Conservation (phyloP, 2,113 vertebrate genomes). For the Calidris pugnax region DNA sequence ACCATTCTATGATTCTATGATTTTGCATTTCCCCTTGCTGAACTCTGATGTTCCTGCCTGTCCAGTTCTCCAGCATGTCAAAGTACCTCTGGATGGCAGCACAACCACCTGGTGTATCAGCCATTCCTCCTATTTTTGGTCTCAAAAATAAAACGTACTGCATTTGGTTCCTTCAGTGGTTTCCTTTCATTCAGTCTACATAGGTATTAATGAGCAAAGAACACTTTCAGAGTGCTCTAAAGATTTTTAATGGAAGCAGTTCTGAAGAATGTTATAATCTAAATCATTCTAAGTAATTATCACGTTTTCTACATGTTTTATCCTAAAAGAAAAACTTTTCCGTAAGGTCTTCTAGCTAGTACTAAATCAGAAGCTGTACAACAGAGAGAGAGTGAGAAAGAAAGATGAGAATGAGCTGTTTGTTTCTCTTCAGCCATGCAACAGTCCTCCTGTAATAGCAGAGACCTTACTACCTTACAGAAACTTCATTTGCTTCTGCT, state of each 20-base stretch:
- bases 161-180: neutral
- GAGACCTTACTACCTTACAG: neutral
- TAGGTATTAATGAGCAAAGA: neutral
- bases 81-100: neutral
- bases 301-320: neutral
- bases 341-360: neutral
- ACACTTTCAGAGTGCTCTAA: neutral
- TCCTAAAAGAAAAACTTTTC: neutral
- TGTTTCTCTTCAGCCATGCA: neutral
- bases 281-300: neutral
- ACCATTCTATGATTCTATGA: neutral
- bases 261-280: neutral
- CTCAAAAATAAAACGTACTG: neutral
- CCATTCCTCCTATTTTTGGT: neutral
- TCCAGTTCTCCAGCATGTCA: neutral
- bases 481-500: neutral
- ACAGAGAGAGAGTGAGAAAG: neutral
- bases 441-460: neutral
- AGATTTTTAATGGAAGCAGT: neutral
- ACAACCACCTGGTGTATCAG: neutral
- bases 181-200: neutral
- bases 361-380: neutral
- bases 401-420: neutral
- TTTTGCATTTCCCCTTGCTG: neutral
- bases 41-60: neutral